Evolutionary conservation across 2,113 vertebrate genomes (phyloP).

Genomic region (Leptosomus discolor): DNA sequence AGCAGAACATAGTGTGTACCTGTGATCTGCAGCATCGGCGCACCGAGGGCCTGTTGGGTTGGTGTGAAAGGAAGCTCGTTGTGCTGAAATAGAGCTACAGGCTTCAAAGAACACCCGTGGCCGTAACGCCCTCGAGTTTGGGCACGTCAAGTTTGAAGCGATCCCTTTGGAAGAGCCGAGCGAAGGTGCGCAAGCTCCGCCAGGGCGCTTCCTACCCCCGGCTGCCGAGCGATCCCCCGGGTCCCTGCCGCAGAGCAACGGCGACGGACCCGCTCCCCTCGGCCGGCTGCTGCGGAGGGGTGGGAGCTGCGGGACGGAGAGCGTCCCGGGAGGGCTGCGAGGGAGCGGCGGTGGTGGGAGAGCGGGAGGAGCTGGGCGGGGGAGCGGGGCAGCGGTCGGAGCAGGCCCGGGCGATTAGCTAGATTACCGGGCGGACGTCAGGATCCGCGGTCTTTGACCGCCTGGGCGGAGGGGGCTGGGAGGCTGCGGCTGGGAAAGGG

Average conservation of each 20-base stretch:
- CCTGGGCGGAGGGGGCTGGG: background rate
- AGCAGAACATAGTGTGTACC: background rate
- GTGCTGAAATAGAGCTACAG: background rate
- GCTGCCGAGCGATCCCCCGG: too few species aligned
- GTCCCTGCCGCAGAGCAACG: background rate
- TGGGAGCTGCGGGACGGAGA: background rate
- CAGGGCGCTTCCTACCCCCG: too few species aligned
- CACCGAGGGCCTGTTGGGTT: background rate
- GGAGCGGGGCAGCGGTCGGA: background rate
- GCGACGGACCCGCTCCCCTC: background rate
- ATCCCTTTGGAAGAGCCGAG: background rate
- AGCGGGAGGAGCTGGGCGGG: background rate
- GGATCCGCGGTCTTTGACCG: conserved; percentile 18
- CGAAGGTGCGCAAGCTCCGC: too few species aligned
- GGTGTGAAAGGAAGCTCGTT: background rate
- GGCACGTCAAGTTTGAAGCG: too few species aligned
- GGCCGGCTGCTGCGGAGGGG: background rate
- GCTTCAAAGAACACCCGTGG: background rate
- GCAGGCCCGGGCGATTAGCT: background rate
- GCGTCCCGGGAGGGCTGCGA: background rate
- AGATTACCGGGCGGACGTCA: background rate
- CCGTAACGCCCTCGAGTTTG: background rate
- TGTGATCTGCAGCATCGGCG: background rate
- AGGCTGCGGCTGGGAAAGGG: background rate
- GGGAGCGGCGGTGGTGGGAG: background rate